Evolutionary conservation across 2,888 invertebrate species (phyloP), one percentile per base, ranked within the genome.

Genomic region (Epistrophella euchroma): DNA sequence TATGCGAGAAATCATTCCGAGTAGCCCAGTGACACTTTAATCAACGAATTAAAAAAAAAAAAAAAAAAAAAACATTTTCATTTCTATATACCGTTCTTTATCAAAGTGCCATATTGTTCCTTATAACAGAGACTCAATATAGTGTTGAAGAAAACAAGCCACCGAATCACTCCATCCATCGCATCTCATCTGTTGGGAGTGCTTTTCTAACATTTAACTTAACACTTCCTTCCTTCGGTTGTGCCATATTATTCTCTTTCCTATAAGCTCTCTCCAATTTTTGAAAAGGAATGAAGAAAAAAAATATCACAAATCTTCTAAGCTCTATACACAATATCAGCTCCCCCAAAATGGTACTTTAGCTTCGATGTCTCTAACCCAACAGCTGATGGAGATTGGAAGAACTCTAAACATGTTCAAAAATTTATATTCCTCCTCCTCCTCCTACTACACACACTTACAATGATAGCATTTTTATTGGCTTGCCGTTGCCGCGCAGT

Each of bases 391-490:
- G 75, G 50, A 60, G 15, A 40, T 60, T 37, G 58, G 22, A 40
- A 37, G 60, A 60, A 60, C 22, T 72, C 75, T 76, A 72, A 85
- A 79, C 75, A 74, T 70, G 75, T 56, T 75, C 37, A 71, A 75
- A 85, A 80, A 85, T 79, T 45, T 79, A 72, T 85, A 50, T 66
- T 52, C 66, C 60, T 40, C 32, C 32, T 55, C 56, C 64, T n/a
- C n/a, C n/a, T n/a, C n/a, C n/a, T n/a, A n/a, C n/a, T n/a, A n/a
- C 32, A 74, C 70, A 62, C 73, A 58, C 50, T 78, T 84, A 75
- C 66, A 75, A 60, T 71, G 79, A 76, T 85, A 80, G 79, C 76
- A 85, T 75, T 85, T 80, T 85, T 85, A 80, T 80, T 80, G 79
- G 80, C 68, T 72, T 80, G 62, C 75, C 79, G 66, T 72, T 80